Evolutionary conservation across 2,797 vertebrate genomes (phyloP).

Genomic region (Squalus acanthias): DNA sequence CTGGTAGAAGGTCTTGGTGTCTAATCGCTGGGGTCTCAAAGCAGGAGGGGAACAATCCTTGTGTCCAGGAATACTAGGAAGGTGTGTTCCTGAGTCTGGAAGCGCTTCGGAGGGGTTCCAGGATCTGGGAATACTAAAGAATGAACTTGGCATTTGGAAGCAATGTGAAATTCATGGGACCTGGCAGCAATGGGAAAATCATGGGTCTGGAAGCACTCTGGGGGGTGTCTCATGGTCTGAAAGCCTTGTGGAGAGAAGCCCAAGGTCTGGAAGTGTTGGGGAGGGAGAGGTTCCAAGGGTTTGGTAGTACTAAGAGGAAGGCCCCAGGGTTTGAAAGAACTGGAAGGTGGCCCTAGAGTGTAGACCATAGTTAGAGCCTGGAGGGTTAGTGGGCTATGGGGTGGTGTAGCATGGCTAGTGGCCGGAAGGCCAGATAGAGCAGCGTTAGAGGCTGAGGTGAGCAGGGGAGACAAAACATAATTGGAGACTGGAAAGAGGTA

Average conservation of each 20-base stretch:
- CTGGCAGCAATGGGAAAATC: neutral
- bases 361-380: neutral
- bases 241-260: neutral
- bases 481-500: neutral
- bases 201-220: neutral
- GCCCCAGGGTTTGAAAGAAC: neutral
- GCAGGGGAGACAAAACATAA: neutral
- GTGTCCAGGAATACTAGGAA: neutral
- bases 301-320: neutral
- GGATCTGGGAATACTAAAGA: neutral
- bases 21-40: neutral
- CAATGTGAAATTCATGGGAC: neutral
- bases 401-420: no score
- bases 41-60: neutral
- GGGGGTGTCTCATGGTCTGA: neutral
- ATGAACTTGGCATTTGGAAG: neutral
- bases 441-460: neutral
- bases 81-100: neutral
- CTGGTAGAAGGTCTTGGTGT: neutral
- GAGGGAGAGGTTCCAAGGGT: neutral
- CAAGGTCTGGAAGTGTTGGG: neutral
- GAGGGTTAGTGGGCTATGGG: no score
- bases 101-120: neutral
- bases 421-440: no score
- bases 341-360: neutral